Conservation (phyloP, 2,113 vertebrate genomes). For the Lepus americanus region DNA sequence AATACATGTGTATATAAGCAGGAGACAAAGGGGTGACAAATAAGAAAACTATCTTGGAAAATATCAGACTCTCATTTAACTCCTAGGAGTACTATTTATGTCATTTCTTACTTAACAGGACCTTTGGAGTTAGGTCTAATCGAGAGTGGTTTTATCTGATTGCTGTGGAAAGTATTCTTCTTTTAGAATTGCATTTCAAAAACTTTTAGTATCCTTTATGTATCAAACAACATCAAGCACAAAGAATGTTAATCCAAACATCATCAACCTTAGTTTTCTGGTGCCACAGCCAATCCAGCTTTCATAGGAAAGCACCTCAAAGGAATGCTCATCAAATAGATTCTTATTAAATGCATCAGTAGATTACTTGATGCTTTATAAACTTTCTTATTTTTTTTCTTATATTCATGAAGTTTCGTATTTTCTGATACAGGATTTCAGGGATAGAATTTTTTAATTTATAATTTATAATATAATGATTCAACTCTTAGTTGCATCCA, state of each 20-base stretch:
- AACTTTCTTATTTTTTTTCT: slow-evolving; percentile 16
- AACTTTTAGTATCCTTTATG: background rate
- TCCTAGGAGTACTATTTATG: background rate
- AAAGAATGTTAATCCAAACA: slow-evolving; percentile 9
- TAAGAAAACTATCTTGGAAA: background rate
- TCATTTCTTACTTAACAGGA: background rate
- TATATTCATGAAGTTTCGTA: background rate
- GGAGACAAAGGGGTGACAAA: background rate
- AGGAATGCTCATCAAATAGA: background rate
- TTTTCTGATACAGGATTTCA: background rate
- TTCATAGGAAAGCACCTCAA: slow-evolving; percentile 26
- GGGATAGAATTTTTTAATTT: slow-evolving; percentile 45
- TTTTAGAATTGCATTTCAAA: slow-evolving; percentile 29
- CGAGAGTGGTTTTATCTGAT: background rate
- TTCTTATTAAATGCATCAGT: slow-evolving; percentile 29
- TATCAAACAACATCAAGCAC: background rate
- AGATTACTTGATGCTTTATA: background rate
- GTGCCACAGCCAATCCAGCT: background rate
- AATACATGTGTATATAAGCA: background rate
- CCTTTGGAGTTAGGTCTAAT: background rate
- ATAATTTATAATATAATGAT: background rate
- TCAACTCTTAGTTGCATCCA: background rate
- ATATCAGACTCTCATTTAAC: background rate
- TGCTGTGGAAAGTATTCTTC: background rate
- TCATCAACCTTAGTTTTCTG: slow-evolving; percentile 3